These are phyloP conservation scores for Holothuria glaberrima DNA, from an alignment of 35 echinoderm and acorn worm genomes.

Conservation along the genomic window DNA sequence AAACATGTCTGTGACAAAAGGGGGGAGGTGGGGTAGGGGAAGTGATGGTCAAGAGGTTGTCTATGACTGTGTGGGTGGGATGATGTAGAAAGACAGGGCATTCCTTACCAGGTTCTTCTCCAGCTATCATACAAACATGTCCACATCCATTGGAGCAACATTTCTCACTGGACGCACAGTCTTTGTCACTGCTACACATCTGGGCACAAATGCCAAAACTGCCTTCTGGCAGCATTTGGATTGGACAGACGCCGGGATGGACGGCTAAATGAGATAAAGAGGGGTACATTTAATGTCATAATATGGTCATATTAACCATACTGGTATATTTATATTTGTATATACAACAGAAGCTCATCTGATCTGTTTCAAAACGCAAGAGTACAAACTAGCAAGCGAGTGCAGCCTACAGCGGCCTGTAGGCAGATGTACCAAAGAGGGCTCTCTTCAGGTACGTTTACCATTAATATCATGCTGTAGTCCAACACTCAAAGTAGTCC, in stretches of 20 bases:
- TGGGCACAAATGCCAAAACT: slow-evolving; percentile 65
- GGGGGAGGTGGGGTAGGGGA: too few species aligned
- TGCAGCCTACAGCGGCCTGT: too few species aligned
- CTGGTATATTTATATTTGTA: too few species aligned
- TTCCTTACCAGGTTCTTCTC: slow-evolving; percentile 30
- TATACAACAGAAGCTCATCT: background rate
- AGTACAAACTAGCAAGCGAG: background rate
- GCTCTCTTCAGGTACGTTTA: too few species aligned
- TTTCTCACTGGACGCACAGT: slow-evolving; percentile 57
- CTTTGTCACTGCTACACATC: slow-evolving; percentile 51
- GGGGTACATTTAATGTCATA: background rate
- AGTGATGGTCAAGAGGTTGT: too few species aligned
- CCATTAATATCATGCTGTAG: too few species aligned
- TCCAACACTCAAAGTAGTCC: too few species aligned
- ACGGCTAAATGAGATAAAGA: background rate
- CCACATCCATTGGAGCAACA: slow-evolving; percentile 90
- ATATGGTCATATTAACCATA: too few species aligned
- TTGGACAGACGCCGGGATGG: slow-evolving; percentile 61
- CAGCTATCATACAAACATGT: slow-evolving; percentile 66
- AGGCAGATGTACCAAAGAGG: too few species aligned
- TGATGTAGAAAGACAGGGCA: too few species aligned
- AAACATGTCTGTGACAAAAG: slow-evolving; percentile 70
- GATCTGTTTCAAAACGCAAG: background rate
- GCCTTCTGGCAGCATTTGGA: slow-evolving; percentile 42
- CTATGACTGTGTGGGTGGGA: too few species aligned